These are phyloP conservation scores for Hypselothyrea guttata DNA, from an alignment of 2,888 invertebrate species.

Conservation along the genomic window DNA sequence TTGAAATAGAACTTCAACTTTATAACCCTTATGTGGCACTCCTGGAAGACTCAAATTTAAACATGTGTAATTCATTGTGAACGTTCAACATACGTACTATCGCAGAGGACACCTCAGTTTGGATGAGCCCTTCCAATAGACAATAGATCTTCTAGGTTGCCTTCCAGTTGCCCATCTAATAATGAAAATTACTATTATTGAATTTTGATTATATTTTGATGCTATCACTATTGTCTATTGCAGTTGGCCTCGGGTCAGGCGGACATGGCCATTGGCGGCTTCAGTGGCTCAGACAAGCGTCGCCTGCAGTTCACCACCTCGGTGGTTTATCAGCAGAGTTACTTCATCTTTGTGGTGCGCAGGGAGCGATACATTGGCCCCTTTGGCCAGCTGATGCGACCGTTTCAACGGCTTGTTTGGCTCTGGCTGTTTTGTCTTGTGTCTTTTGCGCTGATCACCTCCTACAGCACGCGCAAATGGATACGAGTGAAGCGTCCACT, in stretches of 20 bases:
- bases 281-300: conserved; percentile 59
- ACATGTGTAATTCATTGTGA: no score
- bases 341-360: conserved; percentile 66
- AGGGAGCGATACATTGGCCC: conserved; percentile 44
- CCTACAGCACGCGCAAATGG: conserved; percentile 23
- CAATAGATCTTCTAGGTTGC: no score
- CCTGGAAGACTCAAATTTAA: no score
- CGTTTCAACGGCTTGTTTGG: conserved; percentile 67
- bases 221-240: no score
- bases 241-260: conserved; percentile 57
- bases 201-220: no score
- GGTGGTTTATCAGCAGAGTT: conserved; percentile 60
- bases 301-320: conserved; percentile 59
- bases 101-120: no score
- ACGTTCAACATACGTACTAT: no score
- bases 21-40: no score
- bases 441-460: conserved; percentile 4
- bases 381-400: conserved; percentile 52
- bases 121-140: no score
- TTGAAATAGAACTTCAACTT: no score
- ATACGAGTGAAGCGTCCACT: conserved; percentile 41
- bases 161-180: no score
- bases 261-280: conserved; percentile 71
- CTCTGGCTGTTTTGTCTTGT: conserved; percentile 27
- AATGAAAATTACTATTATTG: no score